These are phyloP conservation scores for Oreochromis aureus DNA, from an alignment of 2,113 vertebrate genomes.

Conservation along the genomic window DNA sequence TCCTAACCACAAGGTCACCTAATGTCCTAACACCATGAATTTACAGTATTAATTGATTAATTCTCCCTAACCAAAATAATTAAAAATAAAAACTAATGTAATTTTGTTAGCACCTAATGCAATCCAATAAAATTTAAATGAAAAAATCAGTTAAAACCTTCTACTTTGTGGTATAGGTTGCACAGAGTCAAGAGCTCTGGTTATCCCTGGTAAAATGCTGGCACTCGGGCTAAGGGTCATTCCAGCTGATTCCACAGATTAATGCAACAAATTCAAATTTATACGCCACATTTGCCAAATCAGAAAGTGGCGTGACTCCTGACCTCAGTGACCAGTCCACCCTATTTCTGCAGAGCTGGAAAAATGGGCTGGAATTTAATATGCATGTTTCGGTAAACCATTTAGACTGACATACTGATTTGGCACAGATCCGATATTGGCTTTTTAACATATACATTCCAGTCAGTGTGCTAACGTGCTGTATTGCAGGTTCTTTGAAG, in stretches of 20 bases:
- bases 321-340: constrained; percentile 22
- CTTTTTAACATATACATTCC: neutral
- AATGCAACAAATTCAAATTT: constrained; percentile 53
- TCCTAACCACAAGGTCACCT: neutral
- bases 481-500: neutral
- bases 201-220: neutral
- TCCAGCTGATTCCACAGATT: constrained; percentile 52
- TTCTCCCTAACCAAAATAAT: neutral
- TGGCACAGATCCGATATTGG: neutral
- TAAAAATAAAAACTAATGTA: neutral
- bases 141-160: neutral
- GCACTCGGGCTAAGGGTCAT: constrained; percentile 42
- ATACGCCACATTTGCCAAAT: constrained; percentile 43
- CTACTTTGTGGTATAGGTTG: neutral
- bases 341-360: neutral
- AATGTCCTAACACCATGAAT: neutral
- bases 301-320: constrained; percentile 22
- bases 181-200: neutral
- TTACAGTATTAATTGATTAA: neutral
- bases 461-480: neutral
- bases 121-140: neutral
- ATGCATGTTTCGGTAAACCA: neutral
- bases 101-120: neutral
- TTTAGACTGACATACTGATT: neutral
- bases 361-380: neutral